Conservation (phyloP, 2,113 vertebrate species). For the Brachypodius melanocephalos region DNA sequence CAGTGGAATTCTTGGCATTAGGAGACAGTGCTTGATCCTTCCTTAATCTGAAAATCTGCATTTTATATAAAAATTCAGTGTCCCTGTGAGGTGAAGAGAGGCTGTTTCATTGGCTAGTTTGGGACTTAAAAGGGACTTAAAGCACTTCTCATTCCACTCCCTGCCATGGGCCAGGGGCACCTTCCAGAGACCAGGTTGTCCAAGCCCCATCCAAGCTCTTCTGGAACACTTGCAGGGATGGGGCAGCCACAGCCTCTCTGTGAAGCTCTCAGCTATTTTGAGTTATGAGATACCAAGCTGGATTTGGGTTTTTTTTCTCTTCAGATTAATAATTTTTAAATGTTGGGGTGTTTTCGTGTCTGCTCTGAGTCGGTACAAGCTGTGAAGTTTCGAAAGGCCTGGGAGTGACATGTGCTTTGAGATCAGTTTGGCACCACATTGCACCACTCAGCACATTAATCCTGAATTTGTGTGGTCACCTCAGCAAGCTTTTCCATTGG, state of each 20-base stretch:
- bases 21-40: fast-evolving
- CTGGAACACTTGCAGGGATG: not conserved
- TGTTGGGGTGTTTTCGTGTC: not conserved
- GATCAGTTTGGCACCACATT: not conserved
- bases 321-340: not conserved
- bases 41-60: not conserved
- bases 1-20: not conserved
- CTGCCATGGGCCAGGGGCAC: not conserved
- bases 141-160: not conserved
- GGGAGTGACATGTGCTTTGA: not conserved
- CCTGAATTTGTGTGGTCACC: not conserved
- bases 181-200: not conserved
- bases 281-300: not conserved
- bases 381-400: not conserved
- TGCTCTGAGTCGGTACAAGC: not conserved
- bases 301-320: not conserved
- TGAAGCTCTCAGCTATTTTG: not conserved
- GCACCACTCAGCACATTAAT: not conserved
- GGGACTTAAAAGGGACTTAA: not conserved
- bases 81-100: not conserved
- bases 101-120: not conserved
- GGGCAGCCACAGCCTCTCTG: not conserved
- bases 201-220: not conserved
- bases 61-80: not conserved
- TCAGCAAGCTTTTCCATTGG: not conserved